These are phyloP conservation scores for Acanthacorydalis orientalis DNA, from an alignment of 2,888 invertebrate genomes.

Conservation along the genomic window DNA sequence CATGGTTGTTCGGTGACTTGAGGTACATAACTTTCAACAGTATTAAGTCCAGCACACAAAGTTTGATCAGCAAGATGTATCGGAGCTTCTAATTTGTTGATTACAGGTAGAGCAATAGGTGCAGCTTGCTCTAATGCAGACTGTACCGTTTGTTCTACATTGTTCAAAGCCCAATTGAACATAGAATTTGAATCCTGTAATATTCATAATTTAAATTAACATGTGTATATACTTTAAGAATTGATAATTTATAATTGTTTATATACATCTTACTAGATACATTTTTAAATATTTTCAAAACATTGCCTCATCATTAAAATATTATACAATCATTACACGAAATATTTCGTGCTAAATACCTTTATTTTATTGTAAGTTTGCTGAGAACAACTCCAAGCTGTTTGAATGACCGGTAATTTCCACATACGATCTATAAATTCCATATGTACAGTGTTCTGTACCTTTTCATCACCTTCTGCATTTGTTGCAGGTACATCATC, in stretches of 20 bases:
- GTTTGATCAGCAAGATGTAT: slow-evolving; percentile 35
- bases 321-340: neutral
- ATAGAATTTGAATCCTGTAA: slow-evolving; percentile 30
- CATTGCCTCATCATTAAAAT: neutral
- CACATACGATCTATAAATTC: slow-evolving; percentile 37
- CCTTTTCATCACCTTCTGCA: too few relatives aligned
- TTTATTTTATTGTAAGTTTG: slow-evolving; percentile 39
- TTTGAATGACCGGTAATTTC: slow-evolving; percentile 36
- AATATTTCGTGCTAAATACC: slow-evolving; percentile 20
- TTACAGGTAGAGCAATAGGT: slow-evolving; percentile 31
- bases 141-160: slow-evolving; percentile 34
- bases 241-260: too few relatives aligned
- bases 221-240: too few relatives aligned
- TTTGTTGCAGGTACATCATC: too few relatives aligned
- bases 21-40: slow-evolving; percentile 36
- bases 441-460: slow-evolving; percentile 17
- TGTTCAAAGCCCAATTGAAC: slow-evolving; percentile 34
- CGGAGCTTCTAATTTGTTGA: slow-evolving; percentile 32
- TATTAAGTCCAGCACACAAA: slow-evolving; percentile 34
- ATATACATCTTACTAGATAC: too few relatives aligned
- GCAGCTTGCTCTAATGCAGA: slow-evolving; percentile 33
- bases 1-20: slow-evolving; percentile 35
- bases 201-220: too few relatives aligned
- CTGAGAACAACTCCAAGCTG: slow-evolving; percentile 36
- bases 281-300: too few relatives aligned